These are phyloP conservation scores for Acleris literana DNA, from an alignment of 2,888 invertebrate species.

Conservation along the genomic window DNA sequence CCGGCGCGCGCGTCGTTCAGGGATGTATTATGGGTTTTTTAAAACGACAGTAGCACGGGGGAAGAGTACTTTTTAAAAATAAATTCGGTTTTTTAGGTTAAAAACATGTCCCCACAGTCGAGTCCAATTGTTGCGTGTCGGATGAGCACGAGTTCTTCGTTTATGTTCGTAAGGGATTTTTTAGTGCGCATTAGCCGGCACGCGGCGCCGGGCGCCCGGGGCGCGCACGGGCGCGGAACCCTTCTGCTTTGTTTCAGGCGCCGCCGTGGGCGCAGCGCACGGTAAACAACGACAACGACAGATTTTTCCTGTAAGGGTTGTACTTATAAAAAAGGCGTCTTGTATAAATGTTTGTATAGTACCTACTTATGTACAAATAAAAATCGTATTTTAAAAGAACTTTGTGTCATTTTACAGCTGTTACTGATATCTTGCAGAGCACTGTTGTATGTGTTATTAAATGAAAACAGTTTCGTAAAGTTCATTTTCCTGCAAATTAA, in stretches of 20 bases:
- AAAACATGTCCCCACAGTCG: constrained; percentile 77
- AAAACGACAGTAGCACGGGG: constrained; percentile 70
- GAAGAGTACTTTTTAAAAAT: constrained; percentile 77
- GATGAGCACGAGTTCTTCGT: constrained; percentile 81
- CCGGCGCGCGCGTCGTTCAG: constrained; percentile 76
- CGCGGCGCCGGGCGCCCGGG: constrained; percentile 45
- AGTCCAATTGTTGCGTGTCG: constrained; percentile 83
- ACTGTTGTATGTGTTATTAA: no score
- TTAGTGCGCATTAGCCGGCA: constrained; percentile 76
- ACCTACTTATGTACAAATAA: not conserved
- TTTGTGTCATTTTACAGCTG: no score
- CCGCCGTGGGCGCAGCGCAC: constrained; percentile 51
- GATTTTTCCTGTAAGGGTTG: constrained; percentile 11
- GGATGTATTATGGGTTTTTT: constrained; percentile 79
- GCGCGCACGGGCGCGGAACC: constrained; percentile 37
- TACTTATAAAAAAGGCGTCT: not conserved
- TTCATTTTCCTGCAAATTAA: no score
- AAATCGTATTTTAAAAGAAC: not conserved
- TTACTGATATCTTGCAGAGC: no score
- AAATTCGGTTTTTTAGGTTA: constrained; percentile 76
- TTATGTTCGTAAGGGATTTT: constrained; percentile 78
- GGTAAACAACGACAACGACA: constrained; percentile 34
- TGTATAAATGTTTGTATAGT: not conserved
- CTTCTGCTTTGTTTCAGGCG: constrained; percentile 40
- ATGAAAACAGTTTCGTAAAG: no score